Percentiles rank a stretch among this genome's conserved stretches.
Evolutionary conservation across 2,797 vertebrate genomes (phyloP).

Genomic region (Tolypeutes matacus): DNA sequence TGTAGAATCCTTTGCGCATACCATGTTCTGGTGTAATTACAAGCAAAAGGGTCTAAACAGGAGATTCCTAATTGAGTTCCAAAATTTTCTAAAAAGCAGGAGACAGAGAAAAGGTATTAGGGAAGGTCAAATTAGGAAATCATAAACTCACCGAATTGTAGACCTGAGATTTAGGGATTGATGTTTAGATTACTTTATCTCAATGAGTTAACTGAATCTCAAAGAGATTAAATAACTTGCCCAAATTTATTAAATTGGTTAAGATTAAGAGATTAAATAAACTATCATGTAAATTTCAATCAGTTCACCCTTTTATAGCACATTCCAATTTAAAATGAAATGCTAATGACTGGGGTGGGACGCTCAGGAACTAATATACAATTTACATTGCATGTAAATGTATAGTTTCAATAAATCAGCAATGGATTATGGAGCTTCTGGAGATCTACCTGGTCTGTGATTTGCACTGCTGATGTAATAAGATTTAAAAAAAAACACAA

Average conservation of each 20-base stretch:
- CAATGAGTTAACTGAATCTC: background rate
- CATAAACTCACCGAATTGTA: background rate
- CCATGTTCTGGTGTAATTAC: background rate
- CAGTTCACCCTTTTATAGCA: background rate
- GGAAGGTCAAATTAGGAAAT: background rate
- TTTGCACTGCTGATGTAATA: constrained; percentile 83
- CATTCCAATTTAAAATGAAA: constrained; percentile 44
- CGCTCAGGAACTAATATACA: constrained; percentile 24
- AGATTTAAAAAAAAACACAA: constrained; percentile 59
- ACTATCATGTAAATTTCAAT: background rate
- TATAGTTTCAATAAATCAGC: constrained; percentile 70
- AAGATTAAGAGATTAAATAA: background rate
- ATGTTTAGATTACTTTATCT: constrained; percentile 7
- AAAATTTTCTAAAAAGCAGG: background rate
- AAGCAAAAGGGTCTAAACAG: background rate
- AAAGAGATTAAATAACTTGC: constrained; percentile 1
- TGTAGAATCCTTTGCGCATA: fast-evolving
- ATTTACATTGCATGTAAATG: constrained; percentile 75
- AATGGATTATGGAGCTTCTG: constrained; percentile 56
- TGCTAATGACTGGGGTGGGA: background rate
- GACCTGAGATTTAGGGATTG: background rate
- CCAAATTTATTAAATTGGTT: background rate
- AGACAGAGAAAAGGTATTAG: background rate
- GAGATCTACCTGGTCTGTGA: constrained; percentile 66
- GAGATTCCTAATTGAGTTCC: background rate